phyloP scores from a whole-genome alignment of 2,113 vertebrate species.

The Gopherus flavomarginatus region DNA sequence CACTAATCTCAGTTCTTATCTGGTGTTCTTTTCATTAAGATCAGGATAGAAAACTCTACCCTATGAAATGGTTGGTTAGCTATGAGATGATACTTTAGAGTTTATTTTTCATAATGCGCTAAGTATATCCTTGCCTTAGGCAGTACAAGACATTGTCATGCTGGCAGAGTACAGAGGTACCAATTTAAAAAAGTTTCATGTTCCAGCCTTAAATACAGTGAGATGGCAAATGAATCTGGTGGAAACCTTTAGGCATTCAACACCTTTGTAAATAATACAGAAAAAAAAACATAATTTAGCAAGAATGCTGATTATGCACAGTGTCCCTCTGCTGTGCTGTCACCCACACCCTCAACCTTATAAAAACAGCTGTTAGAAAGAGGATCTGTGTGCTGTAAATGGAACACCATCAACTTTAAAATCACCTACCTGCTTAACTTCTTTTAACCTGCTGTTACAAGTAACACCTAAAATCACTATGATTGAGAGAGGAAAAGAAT shows the following conservation, averaged over 20 bases:
- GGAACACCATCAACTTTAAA: constrained; percentile 3
- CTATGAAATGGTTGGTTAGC: not conserved
- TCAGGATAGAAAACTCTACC: not conserved
- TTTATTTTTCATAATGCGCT: constrained; percentile 26
- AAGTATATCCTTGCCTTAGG: constrained; percentile 44
- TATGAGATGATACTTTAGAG: not conserved
- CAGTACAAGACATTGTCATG: not conserved
- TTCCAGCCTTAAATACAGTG: not conserved
- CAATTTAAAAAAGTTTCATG: not conserved
- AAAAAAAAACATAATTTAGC: not conserved
- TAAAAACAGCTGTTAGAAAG: not conserved
- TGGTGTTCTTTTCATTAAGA: not conserved
- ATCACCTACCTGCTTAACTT: not conserved
- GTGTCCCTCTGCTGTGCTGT: not conserved
- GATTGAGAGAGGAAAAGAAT: not conserved
- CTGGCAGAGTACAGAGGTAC: not conserved
- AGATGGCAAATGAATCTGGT: not conserved
- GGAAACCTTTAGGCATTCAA: constrained; percentile 24
- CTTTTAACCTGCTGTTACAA: not conserved
- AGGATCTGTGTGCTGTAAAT: not conserved
- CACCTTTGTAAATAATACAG: constrained; percentile 44
- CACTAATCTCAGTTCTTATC: not conserved
- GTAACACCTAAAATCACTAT: not conserved
- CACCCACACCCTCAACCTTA: not conserved
- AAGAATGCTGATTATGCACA: constrained; percentile 17